These are phyloP conservation scores for Rhinophrynus dorsalis DNA, from an alignment of 2,797 vertebrate genomes.

Conservation along the genomic window DNA sequence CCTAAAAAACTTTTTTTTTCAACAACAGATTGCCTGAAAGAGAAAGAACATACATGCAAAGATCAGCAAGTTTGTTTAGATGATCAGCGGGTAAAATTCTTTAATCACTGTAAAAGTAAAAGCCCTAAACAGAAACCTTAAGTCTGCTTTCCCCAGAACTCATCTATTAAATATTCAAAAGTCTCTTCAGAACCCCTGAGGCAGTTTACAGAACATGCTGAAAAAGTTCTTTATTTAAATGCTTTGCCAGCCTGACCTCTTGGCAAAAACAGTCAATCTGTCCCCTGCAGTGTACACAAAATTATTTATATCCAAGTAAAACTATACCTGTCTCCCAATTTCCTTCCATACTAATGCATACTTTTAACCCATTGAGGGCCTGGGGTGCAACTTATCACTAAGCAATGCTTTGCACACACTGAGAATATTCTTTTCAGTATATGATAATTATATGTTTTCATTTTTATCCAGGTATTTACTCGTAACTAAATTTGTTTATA, in stretches of 20 bases:
- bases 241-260: conserved; percentile 44
- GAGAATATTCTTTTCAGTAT: no score
- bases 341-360: neutral
- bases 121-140: conserved; percentile 26
- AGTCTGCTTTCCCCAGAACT: conserved; percentile 27
- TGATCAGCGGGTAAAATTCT: conserved; percentile 25
- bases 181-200: conserved; percentile 41
- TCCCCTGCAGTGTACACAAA: conserved; percentile 42
- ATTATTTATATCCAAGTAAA: conserved; percentile 41
- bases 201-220: conserved; percentile 45
- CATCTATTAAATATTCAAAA: conserved; percentile 46
- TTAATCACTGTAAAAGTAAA: conserved; percentile 35
- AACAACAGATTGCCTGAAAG: neutral
- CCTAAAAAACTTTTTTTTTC: neutral
- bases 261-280: conserved; percentile 44
- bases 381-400: no score
- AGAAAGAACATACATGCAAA: conserved; percentile 3
- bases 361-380: no score
- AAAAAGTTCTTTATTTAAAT: conserved; percentile 49
- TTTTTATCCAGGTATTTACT: no score
- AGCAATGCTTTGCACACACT: no score
- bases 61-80: conserved; percentile 38
- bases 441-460: no score
- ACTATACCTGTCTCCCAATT: neutral
- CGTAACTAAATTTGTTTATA: no score